Evolutionary conservation across 2,888 invertebrate genomes (phyloP), one percentile per base, ranked within the genome.

Genomic region (Lochmaea crataegi): DNA sequence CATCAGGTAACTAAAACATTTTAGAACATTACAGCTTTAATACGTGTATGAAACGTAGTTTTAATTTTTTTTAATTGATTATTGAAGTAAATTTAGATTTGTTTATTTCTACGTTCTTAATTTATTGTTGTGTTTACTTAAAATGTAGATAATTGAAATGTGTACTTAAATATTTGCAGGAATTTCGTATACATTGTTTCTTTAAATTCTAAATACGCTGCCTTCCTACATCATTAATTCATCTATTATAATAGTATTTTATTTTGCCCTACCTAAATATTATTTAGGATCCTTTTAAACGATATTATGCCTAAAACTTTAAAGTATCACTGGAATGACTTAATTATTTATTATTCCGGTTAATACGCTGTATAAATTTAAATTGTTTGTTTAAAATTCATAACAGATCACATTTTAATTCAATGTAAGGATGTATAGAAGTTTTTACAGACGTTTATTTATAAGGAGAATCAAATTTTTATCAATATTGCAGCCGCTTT

Each of bases 1-100:
- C 57, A 57, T 64, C 64, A 61, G 70, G 70, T 70, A 32, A 65
- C 56, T 48, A 22, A n/a, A 14, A 60, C 58, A 32, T 22, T 57
- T 57, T 45, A 14, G 9, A 12, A 12, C 12, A 11, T 32, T 58
- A 58, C 58, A 10, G 58, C 26, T n/a, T 58, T 26, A 26, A 58
- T 58, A 53, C 18, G 26, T 58, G n/a, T 12, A 12, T 58, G 32
- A 58, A 26, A 32, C 26, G 58, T 32, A 18, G 22, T 26, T 58
- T 58, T 32, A 32, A 26, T 41, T 18, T 63, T n/a, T 63, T 63
- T 63, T 63, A 60, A 60, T 42, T 63, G 42, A 63, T 41, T 63
- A 18, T 63, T 11, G 32, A 10, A 61, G 32, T 63, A 63, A 63
- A 42, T 63, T 63, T 63, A 63, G 61, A 63, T 63, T 63, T 63